These are phyloP conservation scores for Drosophila anomelani DNA, from an alignment of 2,888 invertebrate species.

Conservation along the genomic window DNA sequence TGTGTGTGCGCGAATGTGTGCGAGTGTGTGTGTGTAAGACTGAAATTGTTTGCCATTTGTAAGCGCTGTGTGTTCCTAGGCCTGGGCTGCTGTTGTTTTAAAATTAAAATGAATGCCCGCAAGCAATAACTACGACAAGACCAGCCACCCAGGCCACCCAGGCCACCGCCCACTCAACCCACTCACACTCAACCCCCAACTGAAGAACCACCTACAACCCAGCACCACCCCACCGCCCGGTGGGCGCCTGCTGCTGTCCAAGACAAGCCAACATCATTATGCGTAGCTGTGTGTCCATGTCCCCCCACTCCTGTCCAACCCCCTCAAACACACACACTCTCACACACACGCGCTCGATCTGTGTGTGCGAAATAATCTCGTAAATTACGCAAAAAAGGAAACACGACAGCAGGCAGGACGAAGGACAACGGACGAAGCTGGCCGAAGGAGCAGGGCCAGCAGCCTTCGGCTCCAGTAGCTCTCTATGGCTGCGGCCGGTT, in stretches of 20 bases:
- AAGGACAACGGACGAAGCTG: conserved; percentile 36
- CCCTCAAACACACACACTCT: not conserved
- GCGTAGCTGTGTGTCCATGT: conserved; percentile 72
- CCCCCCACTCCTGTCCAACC: conserved; percentile 1
- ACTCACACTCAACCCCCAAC: conserved; percentile 19
- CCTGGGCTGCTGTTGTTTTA: conserved; percentile 77
- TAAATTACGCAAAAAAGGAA: conserved; percentile 81
- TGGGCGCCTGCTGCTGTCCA: conserved; percentile 63
- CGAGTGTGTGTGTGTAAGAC: conserved; percentile 41
- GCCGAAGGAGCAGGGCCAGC: conserved; percentile 22
- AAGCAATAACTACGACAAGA: conserved; percentile 80
- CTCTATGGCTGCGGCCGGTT: conserved; percentile 48
- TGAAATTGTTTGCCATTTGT: conserved; percentile 81
- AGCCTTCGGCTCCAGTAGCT: conserved; percentile 16
- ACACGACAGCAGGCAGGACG: conserved; percentile 57
- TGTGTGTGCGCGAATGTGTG: conserved; percentile 20
- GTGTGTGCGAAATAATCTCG: conserved; percentile 79
- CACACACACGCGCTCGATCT: conserved; percentile 8
- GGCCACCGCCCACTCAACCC: conserved; percentile 18
- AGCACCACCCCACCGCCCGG: conserved; percentile 11
- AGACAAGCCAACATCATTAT: conserved; percentile 81
- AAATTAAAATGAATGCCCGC: conserved; percentile 80
- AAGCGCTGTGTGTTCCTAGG: conserved; percentile 77
- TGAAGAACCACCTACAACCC: conserved; percentile 9
- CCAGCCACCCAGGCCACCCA: conserved; percentile 24